A percentile compares a stretch with the other conserved stretches of the same genome.
phyloP scores from a whole-genome alignment of 2,888 invertebrate species.

The Nudaria mundana region DNA sequence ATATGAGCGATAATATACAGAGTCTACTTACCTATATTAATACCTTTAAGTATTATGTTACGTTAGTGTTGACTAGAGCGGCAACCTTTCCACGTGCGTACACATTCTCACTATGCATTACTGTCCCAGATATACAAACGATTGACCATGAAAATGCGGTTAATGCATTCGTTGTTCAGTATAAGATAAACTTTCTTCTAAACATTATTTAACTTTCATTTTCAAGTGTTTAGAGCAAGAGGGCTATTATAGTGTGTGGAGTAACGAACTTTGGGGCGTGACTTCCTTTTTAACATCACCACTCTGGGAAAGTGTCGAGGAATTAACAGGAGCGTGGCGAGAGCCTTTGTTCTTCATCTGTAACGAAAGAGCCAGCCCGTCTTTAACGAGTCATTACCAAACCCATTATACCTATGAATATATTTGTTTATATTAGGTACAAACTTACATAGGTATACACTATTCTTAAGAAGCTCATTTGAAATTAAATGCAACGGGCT shows the following conservation, averaged over 20 bases:
- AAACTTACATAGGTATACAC: too few relatives aligned
- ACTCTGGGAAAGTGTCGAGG: constrained; percentile 66
- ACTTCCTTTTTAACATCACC: constrained; percentile 73
- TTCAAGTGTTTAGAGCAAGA: constrained; percentile 42
- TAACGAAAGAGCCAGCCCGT: constrained; percentile 44
- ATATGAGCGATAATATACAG: too few relatives aligned
- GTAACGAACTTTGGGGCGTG: constrained; percentile 67
- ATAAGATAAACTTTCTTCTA: constrained; percentile 40
- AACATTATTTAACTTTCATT: constrained; percentile 52
- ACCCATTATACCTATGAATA: constrained; percentile 51
- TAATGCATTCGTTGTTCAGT: constrained; percentile 37
- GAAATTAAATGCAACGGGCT: constrained; percentile 19
- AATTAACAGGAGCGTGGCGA: constrained; percentile 68
- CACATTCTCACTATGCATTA: background rate
- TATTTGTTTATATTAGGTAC: constrained; percentile 57
- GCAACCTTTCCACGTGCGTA: too few relatives aligned
- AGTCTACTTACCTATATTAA: too few relatives aligned
- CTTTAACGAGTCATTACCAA: constrained; percentile 46
- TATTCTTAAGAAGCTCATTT: constrained; percentile 23
- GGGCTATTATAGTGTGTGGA: constrained; percentile 39
- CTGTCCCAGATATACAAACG: constrained; percentile 5
- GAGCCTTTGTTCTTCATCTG: constrained; percentile 63
- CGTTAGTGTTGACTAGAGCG: too few relatives aligned
- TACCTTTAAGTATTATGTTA: too few relatives aligned
- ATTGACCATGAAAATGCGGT: constrained; percentile 42